Evolutionary conservation across 37 sponge, comb jelly and placozoan species (phyloP), one percentile per base, ranked within the genome.

Genomic region (Diacarnus erythraeanus): DNA sequence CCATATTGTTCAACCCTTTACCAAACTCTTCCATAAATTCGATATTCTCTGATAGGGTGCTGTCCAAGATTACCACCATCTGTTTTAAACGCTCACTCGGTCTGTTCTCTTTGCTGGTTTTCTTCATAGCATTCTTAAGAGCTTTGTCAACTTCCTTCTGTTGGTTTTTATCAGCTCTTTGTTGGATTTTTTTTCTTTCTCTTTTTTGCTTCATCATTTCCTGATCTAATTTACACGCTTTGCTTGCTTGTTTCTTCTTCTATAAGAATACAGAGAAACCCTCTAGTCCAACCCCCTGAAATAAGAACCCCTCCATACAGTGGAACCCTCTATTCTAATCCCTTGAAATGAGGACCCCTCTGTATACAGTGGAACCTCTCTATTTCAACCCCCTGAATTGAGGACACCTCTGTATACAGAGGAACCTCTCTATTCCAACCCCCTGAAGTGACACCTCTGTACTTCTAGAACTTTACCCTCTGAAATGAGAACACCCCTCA

Each of bases 31-130:
- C 43, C 89, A 92, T 84, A 26, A 92, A 58, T 10, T 36, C 56
- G 22, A 71, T 27, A 57, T 77, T 80, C 26, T 88, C 82, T 23
- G 82, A 61, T 26, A 92, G 66, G 18, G 35, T n/a, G 2, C 36
- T 77, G 26, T 85, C 86, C 61, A 92, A 26, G 5, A 85, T 42
- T 3, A 88, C 85, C 0, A 82, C 58, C 89, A 92, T 85, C 60
- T 88, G 85, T 66, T 88, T 78, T 43, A 76, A 36, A 51, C 80
- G 59, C 51, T 84, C 85, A 23, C 66, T 71, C 3, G 80, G 80
- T 20, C 39, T 31, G 41, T 44, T 51, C 72, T 82, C 77, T 30
- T 59, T 71, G 36, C 51, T 80, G 38, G 64, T 34, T 42, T 80
- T 59, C 1, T 29, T 42, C 20, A 42, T 76, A 4, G 66, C 69